Conservation (phyloP, 2,797 vertebrate species). For the Lycodopsis pacificus region DNA sequence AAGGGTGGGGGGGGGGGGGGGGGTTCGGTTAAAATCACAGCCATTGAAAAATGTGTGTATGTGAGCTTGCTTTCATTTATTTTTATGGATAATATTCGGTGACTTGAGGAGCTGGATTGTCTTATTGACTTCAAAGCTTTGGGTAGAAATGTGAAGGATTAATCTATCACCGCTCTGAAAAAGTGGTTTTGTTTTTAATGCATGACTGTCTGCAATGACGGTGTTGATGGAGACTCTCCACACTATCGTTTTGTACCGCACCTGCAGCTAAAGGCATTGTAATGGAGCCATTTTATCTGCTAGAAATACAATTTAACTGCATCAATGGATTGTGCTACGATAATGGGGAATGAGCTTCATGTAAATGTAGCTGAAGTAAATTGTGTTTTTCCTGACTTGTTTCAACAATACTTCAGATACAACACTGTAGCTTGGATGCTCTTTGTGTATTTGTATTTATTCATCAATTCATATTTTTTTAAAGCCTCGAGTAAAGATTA, state of each 20-base stretch:
- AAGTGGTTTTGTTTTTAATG: constrained; percentile 55
- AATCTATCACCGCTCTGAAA: constrained; percentile 42
- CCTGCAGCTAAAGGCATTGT: constrained; percentile 42
- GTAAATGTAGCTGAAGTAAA: constrained; percentile 24
- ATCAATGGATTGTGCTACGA: constrained; percentile 4
- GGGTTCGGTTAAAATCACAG: constrained; percentile 35
- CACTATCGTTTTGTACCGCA: constrained; percentile 31
- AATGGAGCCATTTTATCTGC: constrained; percentile 39
- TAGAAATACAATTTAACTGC: constrained; percentile 35
- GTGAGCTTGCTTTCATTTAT: constrained; percentile 13
- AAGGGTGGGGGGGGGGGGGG: not conserved
- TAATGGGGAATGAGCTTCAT: constrained; percentile 2
- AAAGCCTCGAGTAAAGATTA: not conserved
- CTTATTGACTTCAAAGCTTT: constrained; percentile 62
- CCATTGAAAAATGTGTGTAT: constrained; percentile 31
- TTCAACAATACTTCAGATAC: constrained; percentile 16
- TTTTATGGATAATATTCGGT: constrained; percentile 44
- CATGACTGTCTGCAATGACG: constrained; percentile 47
- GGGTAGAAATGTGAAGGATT: constrained; percentile 55
- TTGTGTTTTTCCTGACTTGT: constrained; percentile 2
- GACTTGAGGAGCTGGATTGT: constrained; percentile 46
- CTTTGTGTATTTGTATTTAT: not conserved
- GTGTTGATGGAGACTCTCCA: constrained; percentile 53
- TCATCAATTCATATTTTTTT: not conserved
- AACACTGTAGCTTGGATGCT: not conserved